Conservation (phyloP, 2,888 invertebrate species). For the Sphaerophoria taeniata region DNA sequence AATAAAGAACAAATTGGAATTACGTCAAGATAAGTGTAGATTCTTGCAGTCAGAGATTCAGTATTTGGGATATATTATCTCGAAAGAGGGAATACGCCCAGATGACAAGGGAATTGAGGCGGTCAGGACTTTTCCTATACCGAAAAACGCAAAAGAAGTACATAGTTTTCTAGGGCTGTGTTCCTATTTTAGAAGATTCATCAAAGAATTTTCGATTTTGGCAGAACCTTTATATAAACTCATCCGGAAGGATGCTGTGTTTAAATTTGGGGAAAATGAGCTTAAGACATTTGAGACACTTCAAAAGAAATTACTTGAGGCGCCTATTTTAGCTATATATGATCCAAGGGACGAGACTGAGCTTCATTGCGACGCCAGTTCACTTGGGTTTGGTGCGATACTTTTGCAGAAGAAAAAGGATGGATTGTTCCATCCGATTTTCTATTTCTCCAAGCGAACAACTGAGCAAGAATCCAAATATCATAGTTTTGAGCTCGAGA, state of each 20-base stretch:
- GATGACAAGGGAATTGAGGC: neutral
- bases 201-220: too few species aligned
- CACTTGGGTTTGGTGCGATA: too few species aligned
- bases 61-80: neutral
- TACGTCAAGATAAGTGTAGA: neutral
- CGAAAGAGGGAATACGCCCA: neutral
- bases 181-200: too few species aligned
- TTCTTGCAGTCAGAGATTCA: neutral
- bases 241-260: neutral
- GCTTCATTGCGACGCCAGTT: conserved; percentile 75
- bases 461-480: neutral
- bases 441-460: too few species aligned
- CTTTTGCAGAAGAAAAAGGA: too few species aligned
- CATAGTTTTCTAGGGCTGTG: neutral
- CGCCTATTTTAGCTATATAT: neutral
- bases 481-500: neutral
- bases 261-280: conserved; percentile 1
- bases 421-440: too few species aligned
- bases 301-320: neutral
- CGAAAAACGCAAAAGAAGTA: neutral
- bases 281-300: neutral
- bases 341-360: neutral
- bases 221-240: neutral
- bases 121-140: neutral
- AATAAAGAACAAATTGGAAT: neutral